phyloP scores from a whole-genome alignment of 64 coral and sea anemone genomes.

The Astreopora myriophthalma region DNA sequence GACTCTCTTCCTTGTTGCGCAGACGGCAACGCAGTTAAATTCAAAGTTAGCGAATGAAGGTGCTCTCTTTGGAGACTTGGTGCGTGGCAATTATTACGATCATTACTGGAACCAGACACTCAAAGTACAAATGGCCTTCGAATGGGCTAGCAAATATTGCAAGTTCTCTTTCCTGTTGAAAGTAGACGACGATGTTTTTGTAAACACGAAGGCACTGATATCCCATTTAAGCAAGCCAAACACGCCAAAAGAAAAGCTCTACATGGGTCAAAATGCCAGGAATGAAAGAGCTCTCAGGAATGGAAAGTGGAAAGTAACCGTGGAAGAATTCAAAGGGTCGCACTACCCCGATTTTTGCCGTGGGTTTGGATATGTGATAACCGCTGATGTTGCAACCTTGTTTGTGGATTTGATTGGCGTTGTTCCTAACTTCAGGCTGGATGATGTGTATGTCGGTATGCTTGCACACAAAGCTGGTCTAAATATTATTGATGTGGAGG shows the following conservation, averaged over 20 bases:
- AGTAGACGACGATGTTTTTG: background rate
- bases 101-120: slow-evolving; percentile 1
- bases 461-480: too few species aligned
- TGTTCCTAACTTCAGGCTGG: too few species aligned
- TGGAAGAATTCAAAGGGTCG: too few species aligned
- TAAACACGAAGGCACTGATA: background rate
- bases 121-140: background rate
- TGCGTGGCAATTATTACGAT: background rate
- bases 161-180: background rate
- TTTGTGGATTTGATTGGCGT: too few species aligned
- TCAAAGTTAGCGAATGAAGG: background rate
- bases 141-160: background rate
- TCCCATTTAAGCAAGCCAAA: too few species aligned
- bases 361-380: too few species aligned
- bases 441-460: too few species aligned
- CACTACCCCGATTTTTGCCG: too few species aligned
- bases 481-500: too few species aligned
- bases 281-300: too few species aligned
- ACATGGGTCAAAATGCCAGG: background rate
- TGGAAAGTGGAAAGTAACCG: too few species aligned
- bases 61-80: background rate
- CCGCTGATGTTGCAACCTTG: too few species aligned
- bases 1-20: background rate
- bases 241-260: background rate
- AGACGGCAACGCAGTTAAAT: background rate